Conservation (phyloP, 2,797 vertebrate species). For the Pelochelys cantorii region DNA sequence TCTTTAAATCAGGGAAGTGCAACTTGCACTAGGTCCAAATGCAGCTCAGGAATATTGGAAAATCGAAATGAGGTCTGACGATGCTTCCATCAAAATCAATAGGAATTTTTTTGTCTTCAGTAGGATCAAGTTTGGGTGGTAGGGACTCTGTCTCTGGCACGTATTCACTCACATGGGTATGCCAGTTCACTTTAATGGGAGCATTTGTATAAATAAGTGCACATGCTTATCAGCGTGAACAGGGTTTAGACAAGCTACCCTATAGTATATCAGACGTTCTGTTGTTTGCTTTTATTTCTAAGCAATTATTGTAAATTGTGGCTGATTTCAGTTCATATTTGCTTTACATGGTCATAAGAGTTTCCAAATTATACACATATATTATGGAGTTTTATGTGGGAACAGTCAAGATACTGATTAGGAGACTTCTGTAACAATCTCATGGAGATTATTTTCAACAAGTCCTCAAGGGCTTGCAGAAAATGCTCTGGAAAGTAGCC, state of each 20-base stretch:
- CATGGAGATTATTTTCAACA: neutral
- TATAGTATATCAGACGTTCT: neutral
- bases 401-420: neutral
- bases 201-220: neutral
- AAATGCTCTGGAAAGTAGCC: neutral
- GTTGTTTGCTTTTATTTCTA: neutral
- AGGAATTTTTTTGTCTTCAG: neutral
- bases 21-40: conserved; percentile 23
- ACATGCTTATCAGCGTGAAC: conserved; percentile 14
- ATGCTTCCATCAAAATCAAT: neutral
- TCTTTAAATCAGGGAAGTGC: neutral
- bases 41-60: conserved; percentile 9
- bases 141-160: neutral
- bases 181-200: neutral
- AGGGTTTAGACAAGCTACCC: neutral
- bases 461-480: neutral
- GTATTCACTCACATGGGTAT: neutral
- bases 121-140: neutral
- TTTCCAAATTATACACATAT: conserved; percentile 31
- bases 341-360: conserved; percentile 52
- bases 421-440: neutral
- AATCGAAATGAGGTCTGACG: neutral
- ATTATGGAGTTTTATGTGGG: neutral
- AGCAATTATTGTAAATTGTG: neutral
- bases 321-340: conserved; percentile 11